Evolutionary conservation across 1,140 invertebrate genomes (phyloP).

Genomic region (Cecropterus lyciades): DNA sequence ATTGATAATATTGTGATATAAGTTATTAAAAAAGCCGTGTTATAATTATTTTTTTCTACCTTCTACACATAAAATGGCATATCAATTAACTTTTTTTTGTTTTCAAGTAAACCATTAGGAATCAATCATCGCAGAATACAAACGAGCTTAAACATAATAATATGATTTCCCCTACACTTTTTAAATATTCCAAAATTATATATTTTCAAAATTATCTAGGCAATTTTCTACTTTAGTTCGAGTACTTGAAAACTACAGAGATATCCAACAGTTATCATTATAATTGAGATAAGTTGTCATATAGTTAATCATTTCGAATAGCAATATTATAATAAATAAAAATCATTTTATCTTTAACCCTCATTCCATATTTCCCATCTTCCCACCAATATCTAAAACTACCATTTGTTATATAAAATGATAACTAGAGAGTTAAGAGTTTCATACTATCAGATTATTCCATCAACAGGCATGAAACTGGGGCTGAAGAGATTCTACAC

Average conservation of each 20-base stretch:
- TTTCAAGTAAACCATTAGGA: too few species aligned
- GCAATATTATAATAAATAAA: conserved; percentile 1
- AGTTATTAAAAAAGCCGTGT: conserved; percentile 11
- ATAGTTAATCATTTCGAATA: neutral
- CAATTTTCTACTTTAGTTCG: too few species aligned
- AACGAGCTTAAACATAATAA: too few species aligned
- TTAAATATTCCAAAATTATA: too few species aligned
- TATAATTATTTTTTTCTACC: neutral
- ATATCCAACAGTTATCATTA: neutral
- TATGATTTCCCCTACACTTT: too few species aligned
- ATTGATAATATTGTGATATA: neutral
- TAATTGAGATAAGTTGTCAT: neutral
- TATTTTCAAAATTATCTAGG: too few species aligned
- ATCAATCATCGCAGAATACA: too few species aligned
- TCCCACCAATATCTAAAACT: conserved; percentile 3
- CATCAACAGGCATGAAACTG: too few species aligned
- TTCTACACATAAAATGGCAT: neutral
- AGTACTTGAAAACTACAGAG: too few species aligned
- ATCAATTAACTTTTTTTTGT: too few species aligned
- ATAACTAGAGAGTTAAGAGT: neutral
- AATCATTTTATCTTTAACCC: conserved; percentile 1
- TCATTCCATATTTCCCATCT: neutral
- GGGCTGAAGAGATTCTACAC: too few species aligned
- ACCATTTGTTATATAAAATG: conserved; percentile 7
- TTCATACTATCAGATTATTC: neutral